These are phyloP conservation scores for Syritta pipiens DNA, from an alignment of 2,888 invertebrate genomes.

Conservation along the genomic window DNA sequence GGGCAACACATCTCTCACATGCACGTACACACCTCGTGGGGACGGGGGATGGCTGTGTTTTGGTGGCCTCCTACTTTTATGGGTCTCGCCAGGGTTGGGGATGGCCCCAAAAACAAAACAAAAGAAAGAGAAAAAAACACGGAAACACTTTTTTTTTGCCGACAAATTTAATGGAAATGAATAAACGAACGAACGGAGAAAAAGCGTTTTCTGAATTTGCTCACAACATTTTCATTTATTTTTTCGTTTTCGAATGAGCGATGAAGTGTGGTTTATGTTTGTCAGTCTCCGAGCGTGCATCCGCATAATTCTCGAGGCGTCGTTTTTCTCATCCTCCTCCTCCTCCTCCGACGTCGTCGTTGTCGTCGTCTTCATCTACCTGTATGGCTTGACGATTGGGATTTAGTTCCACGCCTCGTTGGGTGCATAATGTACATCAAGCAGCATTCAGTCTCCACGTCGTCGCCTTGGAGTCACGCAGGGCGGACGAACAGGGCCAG, in stretches of 20 bases:
- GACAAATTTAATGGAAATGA: conserved; percentile 46
- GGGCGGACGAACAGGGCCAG: neutral
- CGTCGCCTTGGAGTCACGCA: conserved; percentile 3
- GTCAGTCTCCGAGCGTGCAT: conserved; percentile 24
- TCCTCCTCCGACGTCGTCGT: no score
- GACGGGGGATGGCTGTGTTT: neutral
- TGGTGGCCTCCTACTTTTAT: neutral
- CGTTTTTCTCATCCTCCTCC: no score
- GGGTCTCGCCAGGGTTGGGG: no score
- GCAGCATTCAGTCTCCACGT: no score
- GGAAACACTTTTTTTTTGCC: conserved; percentile 29
- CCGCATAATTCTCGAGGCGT: no score
- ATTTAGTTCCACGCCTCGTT: conserved; percentile 29
- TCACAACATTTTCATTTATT: conserved; percentile 11
- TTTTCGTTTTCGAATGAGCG: conserved; percentile 8
- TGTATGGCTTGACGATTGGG: neutral
- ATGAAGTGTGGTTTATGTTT: conserved; percentile 42
- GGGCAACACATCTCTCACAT: no score
- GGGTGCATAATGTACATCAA: conserved; percentile 24
- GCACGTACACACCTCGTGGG: no score
- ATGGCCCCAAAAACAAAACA: no score
- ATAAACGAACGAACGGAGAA: conserved; percentile 12
- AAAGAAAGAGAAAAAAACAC: no score
- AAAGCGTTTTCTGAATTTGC: no score
- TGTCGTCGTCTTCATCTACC: no score